Percentiles rank a stretch among this genome's conserved stretches.
Conservation (phyloP, 1,140 invertebrate genomes). For the Drosophila eugracilis region DNA sequence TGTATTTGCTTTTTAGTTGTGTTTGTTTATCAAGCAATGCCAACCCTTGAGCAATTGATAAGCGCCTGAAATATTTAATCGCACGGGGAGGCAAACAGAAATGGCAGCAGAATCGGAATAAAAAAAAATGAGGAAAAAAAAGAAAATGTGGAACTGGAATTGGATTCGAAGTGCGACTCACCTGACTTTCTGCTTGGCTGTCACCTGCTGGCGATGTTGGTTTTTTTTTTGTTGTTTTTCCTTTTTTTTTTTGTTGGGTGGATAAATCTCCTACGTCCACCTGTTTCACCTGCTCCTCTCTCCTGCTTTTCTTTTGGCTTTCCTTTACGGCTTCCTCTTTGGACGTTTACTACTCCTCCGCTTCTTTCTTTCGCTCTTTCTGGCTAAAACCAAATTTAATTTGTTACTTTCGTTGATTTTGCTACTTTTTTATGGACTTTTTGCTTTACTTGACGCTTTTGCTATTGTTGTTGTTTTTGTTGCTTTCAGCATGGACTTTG, state of each 20-base stretch:
- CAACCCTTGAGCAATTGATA: slow-evolving; percentile 77
- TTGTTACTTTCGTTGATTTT: slow-evolving; percentile 67
- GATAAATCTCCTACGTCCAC: slow-evolving; percentile 39
- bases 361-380: slow-evolving; percentile 54
- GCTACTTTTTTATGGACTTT: slow-evolving; percentile 4
- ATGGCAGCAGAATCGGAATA: slow-evolving; percentile 19
- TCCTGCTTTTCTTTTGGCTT: slow-evolving; percentile 31
- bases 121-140: no score
- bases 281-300: slow-evolving; percentile 32
- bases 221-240: not conserved
- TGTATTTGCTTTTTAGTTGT: slow-evolving; percentile 43
- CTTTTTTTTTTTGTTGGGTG: slow-evolving; percentile 8
- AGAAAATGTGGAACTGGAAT: slow-evolving; percentile 1
- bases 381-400: slow-evolving; percentile 81
- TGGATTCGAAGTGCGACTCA: slow-evolving; percentile 45
- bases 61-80: slow-evolving; percentile 80
- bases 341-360: no score
- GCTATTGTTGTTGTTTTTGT: slow-evolving; percentile 11
- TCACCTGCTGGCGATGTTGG: slow-evolving; percentile 34
- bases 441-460: slow-evolving; percentile 12
- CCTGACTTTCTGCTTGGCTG: slow-evolving; percentile 66
- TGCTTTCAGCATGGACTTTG: slow-evolving; percentile 46
- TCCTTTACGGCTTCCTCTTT: slow-evolving; percentile 24
- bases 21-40: slow-evolving; percentile 65
- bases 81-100: slow-evolving; percentile 57